Evolutionary conservation across 2,888 invertebrate genomes (phyloP), one percentile per base, ranked within the genome.

Genomic region (Caenorhabditis virilis): DNA sequence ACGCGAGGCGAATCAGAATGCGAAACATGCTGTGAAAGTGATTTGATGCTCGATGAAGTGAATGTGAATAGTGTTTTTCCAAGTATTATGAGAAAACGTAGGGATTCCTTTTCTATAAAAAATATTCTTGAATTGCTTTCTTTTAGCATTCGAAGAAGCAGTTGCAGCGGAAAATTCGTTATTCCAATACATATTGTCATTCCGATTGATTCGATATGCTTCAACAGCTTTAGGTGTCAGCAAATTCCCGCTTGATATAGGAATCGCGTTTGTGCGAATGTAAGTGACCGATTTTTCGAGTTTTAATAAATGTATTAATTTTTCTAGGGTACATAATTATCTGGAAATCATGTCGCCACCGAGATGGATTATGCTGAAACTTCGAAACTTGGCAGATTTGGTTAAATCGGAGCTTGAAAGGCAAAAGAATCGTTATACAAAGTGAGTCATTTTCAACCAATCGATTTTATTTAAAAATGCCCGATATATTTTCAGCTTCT

Each of bases 1-100:
- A 60, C 55, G 2, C 63, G 70, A 5, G 58, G 66, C n/a, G 78
- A 78, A 20, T 81, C 81, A 2, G 81, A 81, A 48, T 79, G 80
- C 52, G 81, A 78, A 35, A 69, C 74, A 27, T 81, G 80, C 45
- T 64, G 72, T 45, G 77, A 76, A 45, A 70, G 74, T 46, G 76
- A 78, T n/a, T 63, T 74, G 33, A 50, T 57, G 20, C 26, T 68
- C 4, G 60, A 58, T 13, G 65, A 59, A 2, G 48, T 49, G 68
- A 49, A 69, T 27, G 51, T 66, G 20, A 49, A 57, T 27, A 30
- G 48, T 11, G 46, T 73, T 25, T 69, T 72, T 52, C 76, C 72
- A 18, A 55, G 49, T 9, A 56, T 66, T n/a, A 65, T 75, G 43
- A 59, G 43, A 22, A 64, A 62, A 54, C 71, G 75, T 73, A 27